Percentiles rank a stretch among this genome's conserved stretches.
Conservation (phyloP, 2,797 vertebrate genomes). For the Urocyon cinereoargenteus region DNA sequence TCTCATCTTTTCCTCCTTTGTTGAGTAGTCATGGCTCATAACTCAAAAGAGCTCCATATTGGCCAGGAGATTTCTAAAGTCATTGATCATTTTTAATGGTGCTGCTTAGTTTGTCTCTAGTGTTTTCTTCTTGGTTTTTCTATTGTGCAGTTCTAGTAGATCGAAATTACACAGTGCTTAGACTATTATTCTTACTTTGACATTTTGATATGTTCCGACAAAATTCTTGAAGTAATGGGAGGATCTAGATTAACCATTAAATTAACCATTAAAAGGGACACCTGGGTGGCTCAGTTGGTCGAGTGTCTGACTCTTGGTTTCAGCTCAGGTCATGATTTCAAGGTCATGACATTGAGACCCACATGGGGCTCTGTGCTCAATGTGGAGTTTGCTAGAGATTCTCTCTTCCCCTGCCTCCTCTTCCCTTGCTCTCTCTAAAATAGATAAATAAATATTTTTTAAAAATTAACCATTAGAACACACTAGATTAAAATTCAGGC, state of each 20-base stretch:
- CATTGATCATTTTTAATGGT: background rate
- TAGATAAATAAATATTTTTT: background rate
- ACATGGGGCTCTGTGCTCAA: background rate
- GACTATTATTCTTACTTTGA: background rate
- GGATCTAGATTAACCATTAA: constrained; percentile 9
- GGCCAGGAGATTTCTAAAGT: background rate
- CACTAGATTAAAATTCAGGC: background rate
- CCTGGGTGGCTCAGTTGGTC: background rate
- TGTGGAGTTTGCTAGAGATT: background rate
- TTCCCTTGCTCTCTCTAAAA: background rate
- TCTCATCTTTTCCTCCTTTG: background rate
- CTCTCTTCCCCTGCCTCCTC: background rate
- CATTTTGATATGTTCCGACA: constrained; percentile 16
- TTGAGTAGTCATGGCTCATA: background rate
- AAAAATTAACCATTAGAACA: background rate
- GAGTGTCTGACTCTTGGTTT: background rate
- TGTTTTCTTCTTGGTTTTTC: constrained; percentile 6
- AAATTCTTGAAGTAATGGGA: background rate
- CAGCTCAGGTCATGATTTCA: background rate
- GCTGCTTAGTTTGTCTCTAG: background rate
- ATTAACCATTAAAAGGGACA: background rate
- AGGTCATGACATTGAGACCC: background rate
- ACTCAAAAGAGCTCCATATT: background rate
- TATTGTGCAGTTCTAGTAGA: background rate
- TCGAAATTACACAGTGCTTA: background rate